Conservation (phyloP, 2,113 vertebrate genomes). For the Lagenorhynchus albirostris region DNA sequence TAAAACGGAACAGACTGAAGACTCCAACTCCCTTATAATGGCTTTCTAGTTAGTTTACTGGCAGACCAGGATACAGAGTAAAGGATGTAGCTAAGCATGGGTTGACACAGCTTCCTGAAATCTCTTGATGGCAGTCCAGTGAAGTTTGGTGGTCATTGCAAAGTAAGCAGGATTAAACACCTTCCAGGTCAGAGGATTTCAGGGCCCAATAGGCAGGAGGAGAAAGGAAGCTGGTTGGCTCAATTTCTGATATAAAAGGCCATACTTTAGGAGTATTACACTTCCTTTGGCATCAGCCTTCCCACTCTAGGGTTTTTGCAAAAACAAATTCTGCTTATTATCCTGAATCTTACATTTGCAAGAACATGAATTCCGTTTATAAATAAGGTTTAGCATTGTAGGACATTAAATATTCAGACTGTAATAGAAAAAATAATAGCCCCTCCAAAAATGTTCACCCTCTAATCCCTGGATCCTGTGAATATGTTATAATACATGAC, state of each 20-base stretch:
- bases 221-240: background rate
- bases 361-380: background rate
- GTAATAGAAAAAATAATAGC: background rate
- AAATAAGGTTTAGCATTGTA: background rate
- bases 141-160: fast-evolving
- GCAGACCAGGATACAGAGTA: background rate
- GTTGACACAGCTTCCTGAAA: background rate
- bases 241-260: background rate
- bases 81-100: background rate
- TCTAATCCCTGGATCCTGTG: background rate
- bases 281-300: background rate
- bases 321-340: background rate
- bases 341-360: background rate
- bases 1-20: background rate
- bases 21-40: background rate
- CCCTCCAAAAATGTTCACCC: background rate
- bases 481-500: background rate
- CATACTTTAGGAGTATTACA: background rate
- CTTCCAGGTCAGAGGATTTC: background rate
- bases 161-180: background rate
- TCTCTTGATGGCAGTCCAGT: fast-evolving
- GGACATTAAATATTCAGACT: background rate
- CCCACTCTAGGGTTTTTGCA: background rate
- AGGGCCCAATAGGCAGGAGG: background rate
- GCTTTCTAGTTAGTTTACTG: background rate